Percentiles rank a stretch among this genome's conserved stretches.
These are phyloP conservation scores for Proteles cristata DNA, from an alignment of 2,113 vertebrate species.

Conservation along the genomic window DNA sequence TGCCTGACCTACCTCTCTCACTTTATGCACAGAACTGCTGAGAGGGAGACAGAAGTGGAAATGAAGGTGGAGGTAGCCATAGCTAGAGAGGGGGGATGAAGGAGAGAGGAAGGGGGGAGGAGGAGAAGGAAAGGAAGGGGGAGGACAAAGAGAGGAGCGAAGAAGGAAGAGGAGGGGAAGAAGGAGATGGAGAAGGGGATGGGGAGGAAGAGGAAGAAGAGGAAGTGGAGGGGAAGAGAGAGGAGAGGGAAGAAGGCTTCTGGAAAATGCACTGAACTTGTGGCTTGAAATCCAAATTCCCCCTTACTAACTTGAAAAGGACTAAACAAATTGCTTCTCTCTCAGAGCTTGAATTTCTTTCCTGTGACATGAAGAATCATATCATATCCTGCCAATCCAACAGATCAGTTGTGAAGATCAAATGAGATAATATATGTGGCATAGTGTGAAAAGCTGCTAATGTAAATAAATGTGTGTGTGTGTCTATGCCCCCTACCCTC, in stretches of 20 bases:
- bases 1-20: not conserved
- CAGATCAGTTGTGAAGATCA: constrained; percentile 11
- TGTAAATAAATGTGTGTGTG: not conserved
- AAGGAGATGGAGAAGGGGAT: not conserved
- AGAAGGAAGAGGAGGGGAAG: not conserved
- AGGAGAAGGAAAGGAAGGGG: not conserved
- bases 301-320: not conserved
- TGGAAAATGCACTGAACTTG: not conserved
- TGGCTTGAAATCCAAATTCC: not conserved
- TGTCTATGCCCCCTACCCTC: not conserved
- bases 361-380: not conserved
- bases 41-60: not conserved
- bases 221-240: too few relatives aligned
- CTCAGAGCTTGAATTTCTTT: not conserved
- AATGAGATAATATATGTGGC: not conserved
- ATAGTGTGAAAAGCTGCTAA: not conserved
- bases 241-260: not conserved
- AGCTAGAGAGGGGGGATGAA: not conserved
- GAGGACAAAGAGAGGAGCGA: not conserved
- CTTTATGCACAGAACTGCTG: not conserved
- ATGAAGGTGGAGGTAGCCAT: not conserved
- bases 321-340: not conserved
- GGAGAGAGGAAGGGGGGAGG: too few relatives aligned
- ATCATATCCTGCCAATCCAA: not conserved
- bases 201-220: not conserved